These are phyloP conservation scores for Andrena dorsata DNA, from an alignment of 2,888 invertebrate genomes.

Conservation along the genomic window DNA sequence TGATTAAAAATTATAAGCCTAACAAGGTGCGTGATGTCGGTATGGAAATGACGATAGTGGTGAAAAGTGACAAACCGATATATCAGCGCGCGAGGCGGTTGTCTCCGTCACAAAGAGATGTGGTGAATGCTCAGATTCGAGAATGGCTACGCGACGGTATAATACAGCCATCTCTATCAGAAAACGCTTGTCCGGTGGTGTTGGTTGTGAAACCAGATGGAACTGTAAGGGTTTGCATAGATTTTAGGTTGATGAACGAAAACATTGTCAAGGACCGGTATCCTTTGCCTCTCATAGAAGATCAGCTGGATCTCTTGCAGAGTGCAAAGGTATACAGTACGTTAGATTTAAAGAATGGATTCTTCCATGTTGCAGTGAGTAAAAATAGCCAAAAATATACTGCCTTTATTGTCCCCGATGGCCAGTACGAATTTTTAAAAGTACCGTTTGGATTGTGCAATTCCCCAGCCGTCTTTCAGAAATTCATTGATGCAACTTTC, in stretches of 20 bases:
- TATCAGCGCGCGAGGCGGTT: too few relatives aligned
- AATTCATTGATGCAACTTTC: neutral
- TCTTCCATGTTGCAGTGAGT: neutral
- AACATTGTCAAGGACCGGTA: too few relatives aligned
- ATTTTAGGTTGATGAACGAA: neutral
- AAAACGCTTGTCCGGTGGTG: neutral
- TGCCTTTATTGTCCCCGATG: neutral
- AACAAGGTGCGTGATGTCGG: too few relatives aligned
- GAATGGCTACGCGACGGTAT: constrained; percentile 5
- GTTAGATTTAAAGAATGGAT: neutral
- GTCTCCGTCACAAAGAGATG: too few relatives aligned
- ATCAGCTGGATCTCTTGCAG: neutral
- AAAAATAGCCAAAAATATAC: neutral
- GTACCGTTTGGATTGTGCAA: too few relatives aligned
- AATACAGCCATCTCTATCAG: neutral
- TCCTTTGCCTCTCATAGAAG: neutral
- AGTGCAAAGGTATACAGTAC: neutral
- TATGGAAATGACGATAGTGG: too few relatives aligned
- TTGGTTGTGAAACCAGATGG: neutral
- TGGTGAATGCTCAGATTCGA: neutral
- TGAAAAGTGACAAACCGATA: too few relatives aligned
- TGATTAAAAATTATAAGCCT: too few relatives aligned
- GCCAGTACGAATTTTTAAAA: neutral
- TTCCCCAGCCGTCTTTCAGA: too few relatives aligned
- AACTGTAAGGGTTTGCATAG: neutral